Percentiles rank a stretch among this genome's conserved stretches.
Conservation (phyloP, 2,113 vertebrate species). For the Spermophilus dauricus region DNA sequence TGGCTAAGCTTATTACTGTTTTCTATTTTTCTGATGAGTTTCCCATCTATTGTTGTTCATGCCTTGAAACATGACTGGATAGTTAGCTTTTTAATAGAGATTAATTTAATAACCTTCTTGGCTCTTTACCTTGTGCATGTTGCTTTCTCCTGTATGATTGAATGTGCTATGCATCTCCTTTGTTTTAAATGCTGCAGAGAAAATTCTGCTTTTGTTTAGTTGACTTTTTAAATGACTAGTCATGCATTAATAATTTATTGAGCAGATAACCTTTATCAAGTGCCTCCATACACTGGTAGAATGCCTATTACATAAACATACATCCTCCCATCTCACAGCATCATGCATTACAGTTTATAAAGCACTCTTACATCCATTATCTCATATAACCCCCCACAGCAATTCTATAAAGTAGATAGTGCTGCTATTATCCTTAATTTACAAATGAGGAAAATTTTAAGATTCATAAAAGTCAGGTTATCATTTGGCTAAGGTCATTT, state of each 20-base stretch:
- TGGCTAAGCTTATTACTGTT: slow-evolving; percentile 26
- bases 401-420: neutral
- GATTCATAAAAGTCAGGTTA: slow-evolving; percentile 40
- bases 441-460: slow-evolving; percentile 35
- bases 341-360: neutral
- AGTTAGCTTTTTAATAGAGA: slow-evolving; percentile 40
- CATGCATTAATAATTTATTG: slow-evolving; percentile 52
- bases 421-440: slow-evolving; percentile 16
- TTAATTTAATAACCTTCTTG: slow-evolving; percentile 49
- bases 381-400: neutral
- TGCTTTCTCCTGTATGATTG: slow-evolving; percentile 46
- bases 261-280: slow-evolving; percentile 58
- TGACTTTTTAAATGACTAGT: slow-evolving; percentile 7
- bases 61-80: neutral
- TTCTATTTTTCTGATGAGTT: slow-evolving; percentile 41
- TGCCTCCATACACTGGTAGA: slow-evolving; percentile 13
- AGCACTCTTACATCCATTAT: neutral
- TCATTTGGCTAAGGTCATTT: slow-evolving; percentile 34
- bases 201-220: slow-evolving; percentile 40
- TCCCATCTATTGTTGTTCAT: slow-evolving; percentile 19
- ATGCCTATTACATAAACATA: slow-evolving; percentile 28
- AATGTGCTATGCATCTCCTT: neutral
- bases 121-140: neutral
- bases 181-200: slow-evolving; percentile 45
- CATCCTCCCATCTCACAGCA: neutral